Percentiles rank a stretch among this genome's conserved stretches.
Conservation (phyloP, 2,888 invertebrate genomes). For the Papilio demoleus region DNA sequence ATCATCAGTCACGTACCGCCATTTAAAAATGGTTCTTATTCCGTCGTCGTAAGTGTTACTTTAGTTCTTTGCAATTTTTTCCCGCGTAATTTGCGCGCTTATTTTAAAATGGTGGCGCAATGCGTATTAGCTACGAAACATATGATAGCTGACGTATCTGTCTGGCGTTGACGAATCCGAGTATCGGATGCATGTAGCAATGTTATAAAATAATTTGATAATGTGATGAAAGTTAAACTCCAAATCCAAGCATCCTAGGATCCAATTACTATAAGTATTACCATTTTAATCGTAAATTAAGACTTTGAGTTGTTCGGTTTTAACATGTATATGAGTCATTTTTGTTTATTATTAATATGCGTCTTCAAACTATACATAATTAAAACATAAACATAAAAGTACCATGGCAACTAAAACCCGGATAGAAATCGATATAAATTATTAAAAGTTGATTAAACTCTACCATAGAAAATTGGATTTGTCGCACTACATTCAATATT, state of each 20-base stretch:
- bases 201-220: neutral
- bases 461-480: slow-evolving; percentile 14
- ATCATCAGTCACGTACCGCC: neutral
- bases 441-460: slow-evolving; percentile 7
- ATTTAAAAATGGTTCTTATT: slow-evolving; percentile 13
- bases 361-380: neutral
- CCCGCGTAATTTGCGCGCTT: slow-evolving; percentile 53
- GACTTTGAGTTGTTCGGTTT: neutral
- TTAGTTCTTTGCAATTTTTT: neutral
- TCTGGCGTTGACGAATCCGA: neutral
- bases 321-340: neutral
- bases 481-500: slow-evolving; percentile 1
- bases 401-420: slow-evolving; percentile 1
- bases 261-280: no score
- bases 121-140: slow-evolving; percentile 39
- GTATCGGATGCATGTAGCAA: neutral
- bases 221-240: neutral
- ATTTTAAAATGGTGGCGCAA: slow-evolving; percentile 43
- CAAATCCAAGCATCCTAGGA: neutral
- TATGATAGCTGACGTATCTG: slow-evolving; percentile 34
- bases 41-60: neutral
- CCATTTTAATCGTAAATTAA: no score
- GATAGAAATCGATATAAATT: neutral
- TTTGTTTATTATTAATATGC: neutral
- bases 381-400: neutral